Conservation (phyloP, 2,888 invertebrate genomes). For the Adelognathus sp. region DNA sequence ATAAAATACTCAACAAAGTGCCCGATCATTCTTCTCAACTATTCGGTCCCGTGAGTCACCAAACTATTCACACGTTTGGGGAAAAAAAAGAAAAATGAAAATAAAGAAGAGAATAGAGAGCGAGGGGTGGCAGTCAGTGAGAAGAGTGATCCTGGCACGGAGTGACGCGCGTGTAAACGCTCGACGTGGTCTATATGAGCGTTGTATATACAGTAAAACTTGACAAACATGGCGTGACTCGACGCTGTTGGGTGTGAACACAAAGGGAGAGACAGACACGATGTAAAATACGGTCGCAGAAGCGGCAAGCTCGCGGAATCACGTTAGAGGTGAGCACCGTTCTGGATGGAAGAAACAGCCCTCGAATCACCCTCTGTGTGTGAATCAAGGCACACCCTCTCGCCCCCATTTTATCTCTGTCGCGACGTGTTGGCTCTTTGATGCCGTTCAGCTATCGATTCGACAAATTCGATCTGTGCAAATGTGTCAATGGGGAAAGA, state of each 20-base stretch:
- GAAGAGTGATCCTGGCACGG: conserved; percentile 68
- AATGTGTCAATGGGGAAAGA: conserved; percentile 43
- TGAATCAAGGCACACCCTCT: conserved; percentile 56
- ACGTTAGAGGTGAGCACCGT: too few species aligned
- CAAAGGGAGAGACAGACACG: conserved; percentile 58
- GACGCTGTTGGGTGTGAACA: conserved; percentile 71
- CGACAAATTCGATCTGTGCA: conserved; percentile 48
- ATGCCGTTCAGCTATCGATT: conserved; percentile 49
- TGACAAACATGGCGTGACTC: conserved; percentile 74
- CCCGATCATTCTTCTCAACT: conserved; percentile 39
- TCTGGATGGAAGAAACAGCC: conserved; percentile 51
- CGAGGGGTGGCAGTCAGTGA: conserved; percentile 47
- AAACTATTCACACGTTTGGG: conserved; percentile 38
- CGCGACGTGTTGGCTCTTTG: conserved; percentile 43
- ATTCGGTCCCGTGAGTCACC: conserved; percentile 38
- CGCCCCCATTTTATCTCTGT: neutral
- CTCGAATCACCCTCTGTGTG: conserved; percentile 50
- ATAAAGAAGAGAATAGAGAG: neutral
- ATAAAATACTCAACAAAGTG: neutral
- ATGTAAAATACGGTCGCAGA: conserved; percentile 55
- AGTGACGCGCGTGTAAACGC: conserved; percentile 69
- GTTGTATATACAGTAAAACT: conserved; percentile 67
- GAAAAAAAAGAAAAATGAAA: conserved; percentile 16
- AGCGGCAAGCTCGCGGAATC: conserved; percentile 49
- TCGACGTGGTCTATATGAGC: conserved; percentile 62